Conservation (phyloP, 2,113 vertebrate genomes). For the Microtus ochrogaster region DNA sequence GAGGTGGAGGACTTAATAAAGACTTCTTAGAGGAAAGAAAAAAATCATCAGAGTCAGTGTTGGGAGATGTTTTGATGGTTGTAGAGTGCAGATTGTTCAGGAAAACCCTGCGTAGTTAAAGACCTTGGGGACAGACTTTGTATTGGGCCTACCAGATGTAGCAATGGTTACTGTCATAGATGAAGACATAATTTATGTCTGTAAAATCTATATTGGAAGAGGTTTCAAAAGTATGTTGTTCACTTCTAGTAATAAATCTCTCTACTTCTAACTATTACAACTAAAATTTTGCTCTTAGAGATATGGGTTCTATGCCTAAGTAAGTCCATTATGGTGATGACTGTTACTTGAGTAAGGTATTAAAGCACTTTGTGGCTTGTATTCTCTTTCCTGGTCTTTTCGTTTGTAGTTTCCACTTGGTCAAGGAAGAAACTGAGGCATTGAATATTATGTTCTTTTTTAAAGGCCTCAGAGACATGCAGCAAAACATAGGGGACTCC, state of each 20-base stretch:
- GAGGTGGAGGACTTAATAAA: conserved; percentile 82
- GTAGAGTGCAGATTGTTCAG: not conserved
- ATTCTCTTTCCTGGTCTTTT: not conserved
- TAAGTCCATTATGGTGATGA: not conserved
- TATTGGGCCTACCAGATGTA: not conserved
- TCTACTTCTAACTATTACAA: not conserved
- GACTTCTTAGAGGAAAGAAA: conserved; percentile 54
- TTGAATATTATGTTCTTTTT: not conserved
- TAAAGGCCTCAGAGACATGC: not conserved
- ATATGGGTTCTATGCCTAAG: not conserved
- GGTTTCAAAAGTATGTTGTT: not conserved
- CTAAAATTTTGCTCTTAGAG: not conserved
- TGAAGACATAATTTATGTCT: not conserved
- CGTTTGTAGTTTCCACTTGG: not conserved
- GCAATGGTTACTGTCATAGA: not conserved
- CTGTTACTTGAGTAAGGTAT: conserved; percentile 11
- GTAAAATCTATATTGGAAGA: not conserved
- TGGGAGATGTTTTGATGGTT: conserved; percentile 39
- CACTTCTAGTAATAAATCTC: not conserved
- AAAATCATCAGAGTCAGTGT: not conserved
- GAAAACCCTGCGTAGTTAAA: conserved; percentile 24
- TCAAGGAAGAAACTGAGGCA: not conserved
- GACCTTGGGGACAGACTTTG: not conserved
- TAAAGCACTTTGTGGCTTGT: not conserved
- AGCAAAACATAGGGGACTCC: not conserved